Percentiles rank a stretch among this genome's conserved stretches.
Evolutionary conservation across 2,888 invertebrate genomes (phyloP).

Genomic region (Lasioglossum morio): DNA sequence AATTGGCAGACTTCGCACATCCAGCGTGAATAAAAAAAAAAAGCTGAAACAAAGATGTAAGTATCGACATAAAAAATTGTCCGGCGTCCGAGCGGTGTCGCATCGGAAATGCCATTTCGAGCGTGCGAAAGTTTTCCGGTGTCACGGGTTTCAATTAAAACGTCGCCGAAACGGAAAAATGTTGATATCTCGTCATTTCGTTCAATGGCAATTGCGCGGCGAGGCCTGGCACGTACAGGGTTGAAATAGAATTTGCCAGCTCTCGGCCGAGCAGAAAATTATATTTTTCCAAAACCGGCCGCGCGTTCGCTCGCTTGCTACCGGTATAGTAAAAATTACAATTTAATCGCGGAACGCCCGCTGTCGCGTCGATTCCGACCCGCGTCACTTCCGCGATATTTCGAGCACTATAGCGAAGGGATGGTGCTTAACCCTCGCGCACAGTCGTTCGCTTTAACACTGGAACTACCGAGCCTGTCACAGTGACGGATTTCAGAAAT

Average conservation of each 20-base stretch:
- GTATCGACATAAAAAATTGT: constrained; percentile 8
- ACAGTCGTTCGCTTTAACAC: background rate
- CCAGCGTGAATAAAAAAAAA: background rate
- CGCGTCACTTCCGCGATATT: background rate
- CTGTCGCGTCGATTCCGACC: background rate
- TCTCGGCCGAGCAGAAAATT: constrained; percentile 44
- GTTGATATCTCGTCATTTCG: constrained; percentile 47
- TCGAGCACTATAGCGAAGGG: background rate
- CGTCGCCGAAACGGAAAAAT: constrained; percentile 50
- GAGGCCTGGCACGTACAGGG: background rate
- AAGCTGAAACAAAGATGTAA: background rate
- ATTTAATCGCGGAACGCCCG: constrained; percentile 19
- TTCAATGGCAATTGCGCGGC: constrained; percentile 43
- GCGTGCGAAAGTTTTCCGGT: constrained; percentile 33
- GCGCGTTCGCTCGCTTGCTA: background rate
- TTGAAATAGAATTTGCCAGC: constrained; percentile 41
- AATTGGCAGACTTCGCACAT: background rate
- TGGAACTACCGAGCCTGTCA: background rate
- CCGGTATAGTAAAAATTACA: constrained; percentile 33
- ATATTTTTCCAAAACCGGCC: constrained; percentile 30
- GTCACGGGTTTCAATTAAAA: constrained; percentile 51
- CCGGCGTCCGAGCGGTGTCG: constrained; percentile 2
- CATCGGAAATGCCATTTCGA: background rate
- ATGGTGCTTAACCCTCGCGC: background rate
- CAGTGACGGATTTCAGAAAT: background rate